phyloP scores from a whole-genome alignment of 2,113 vertebrate species.

The Equus quagga region DNA sequence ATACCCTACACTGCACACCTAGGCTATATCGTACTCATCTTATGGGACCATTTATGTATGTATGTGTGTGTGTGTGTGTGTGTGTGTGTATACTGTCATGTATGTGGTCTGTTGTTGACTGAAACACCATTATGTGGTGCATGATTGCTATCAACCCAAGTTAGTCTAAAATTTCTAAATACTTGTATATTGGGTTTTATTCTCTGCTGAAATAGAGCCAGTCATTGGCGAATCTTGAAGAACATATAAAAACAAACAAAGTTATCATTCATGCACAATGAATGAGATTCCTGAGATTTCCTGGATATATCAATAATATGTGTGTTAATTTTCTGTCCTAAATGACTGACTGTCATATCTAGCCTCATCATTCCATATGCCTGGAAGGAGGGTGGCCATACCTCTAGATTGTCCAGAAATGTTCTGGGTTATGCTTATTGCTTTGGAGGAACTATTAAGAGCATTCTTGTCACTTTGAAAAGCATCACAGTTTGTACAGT shows the following conservation, averaged over 20 bases:
- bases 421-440: background rate
- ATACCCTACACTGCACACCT: too few species aligned
- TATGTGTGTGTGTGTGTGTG: too few species aligned
- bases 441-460: constrained; percentile 23
- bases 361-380: background rate
- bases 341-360: background rate
- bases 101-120: too few species aligned
- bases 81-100: too few species aligned
- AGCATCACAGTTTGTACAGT: background rate
- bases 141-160: background rate
- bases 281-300: background rate
- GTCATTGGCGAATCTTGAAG: background rate
- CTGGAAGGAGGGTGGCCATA: background rate
- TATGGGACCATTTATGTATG: too few species aligned
- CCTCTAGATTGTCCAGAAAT: background rate
- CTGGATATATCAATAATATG: background rate
- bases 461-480: background rate
- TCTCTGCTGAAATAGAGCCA: background rate
- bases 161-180: constrained; percentile 16
- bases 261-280: background rate
- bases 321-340: constrained; percentile 8
- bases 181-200: background rate
- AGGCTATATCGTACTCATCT: too few species aligned
- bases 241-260: background rate
- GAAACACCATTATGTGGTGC: too few species aligned